phyloP scores from a whole-genome alignment of 2,888 invertebrate genomes.

The Mimumesa dahlbomi region DNA sequence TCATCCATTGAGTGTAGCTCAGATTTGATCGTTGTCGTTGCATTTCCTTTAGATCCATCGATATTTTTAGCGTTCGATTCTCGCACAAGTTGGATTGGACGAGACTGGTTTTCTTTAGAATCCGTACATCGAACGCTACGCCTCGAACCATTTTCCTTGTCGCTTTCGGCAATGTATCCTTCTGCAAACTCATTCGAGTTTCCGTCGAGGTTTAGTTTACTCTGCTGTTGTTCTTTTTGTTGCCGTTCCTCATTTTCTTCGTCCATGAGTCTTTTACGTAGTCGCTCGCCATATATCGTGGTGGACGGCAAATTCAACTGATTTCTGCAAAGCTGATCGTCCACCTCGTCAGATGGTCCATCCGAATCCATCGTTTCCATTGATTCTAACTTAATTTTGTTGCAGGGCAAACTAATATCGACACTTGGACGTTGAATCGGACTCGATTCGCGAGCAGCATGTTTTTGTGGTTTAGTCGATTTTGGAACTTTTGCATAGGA shows the following conservation, averaged over 20 bases:
- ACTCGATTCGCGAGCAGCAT: not conserved
- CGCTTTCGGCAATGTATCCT: conserved; percentile 33
- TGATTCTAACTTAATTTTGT: too few relatives aligned
- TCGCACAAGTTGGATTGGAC: too few relatives aligned
- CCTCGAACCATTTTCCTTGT: conserved; percentile 49
- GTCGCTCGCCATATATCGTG: conserved; percentile 73
- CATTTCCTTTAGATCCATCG: not conserved
- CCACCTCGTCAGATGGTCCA: too few relatives aligned
- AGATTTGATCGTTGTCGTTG: not conserved
- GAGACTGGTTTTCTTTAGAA: not conserved
- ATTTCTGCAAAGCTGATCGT: too few relatives aligned
- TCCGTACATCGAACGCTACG: not conserved
- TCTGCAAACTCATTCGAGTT: not conserved
- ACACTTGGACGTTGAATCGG: too few relatives aligned
- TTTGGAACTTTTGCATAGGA: not conserved
- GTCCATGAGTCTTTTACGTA: conserved; percentile 52
- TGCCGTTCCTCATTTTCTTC: conserved; percentile 1
- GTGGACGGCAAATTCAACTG: not conserved
- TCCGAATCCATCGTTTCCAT: too few relatives aligned
- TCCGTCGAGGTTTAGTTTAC: not conserved
- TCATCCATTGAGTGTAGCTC: not conserved
- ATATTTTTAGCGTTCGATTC: not conserved
- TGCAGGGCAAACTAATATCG: too few relatives aligned
- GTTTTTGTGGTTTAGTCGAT: too few relatives aligned
- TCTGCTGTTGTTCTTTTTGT: conserved; percentile 7